Evolutionary conservation across 2,888 invertebrate species (phyloP).

Genomic region (Cremastobaeus sp.): DNA sequence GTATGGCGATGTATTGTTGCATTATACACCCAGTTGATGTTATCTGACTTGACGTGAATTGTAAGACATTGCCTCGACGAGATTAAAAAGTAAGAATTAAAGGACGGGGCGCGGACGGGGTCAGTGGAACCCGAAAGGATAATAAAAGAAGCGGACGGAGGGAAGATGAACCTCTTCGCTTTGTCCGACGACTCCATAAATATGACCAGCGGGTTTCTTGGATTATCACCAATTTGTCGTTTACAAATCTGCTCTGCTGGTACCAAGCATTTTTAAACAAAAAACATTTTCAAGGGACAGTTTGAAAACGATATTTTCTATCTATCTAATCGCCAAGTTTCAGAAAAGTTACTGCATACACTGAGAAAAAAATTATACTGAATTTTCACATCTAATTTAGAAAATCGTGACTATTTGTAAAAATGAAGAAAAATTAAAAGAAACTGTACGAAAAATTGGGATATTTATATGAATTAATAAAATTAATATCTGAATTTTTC

Average conservation of each 20-base stretch:
- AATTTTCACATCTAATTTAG: too few species aligned
- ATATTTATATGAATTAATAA: too few species aligned
- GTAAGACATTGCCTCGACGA: conserved; percentile 71
- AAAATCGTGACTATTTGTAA: too few species aligned
- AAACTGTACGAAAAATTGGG: too few species aligned
- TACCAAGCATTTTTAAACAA: conserved; percentile 62
- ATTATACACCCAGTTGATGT: conserved; percentile 70
- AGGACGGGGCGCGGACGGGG: conserved; percentile 43
- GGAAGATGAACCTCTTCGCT: conserved; percentile 24
- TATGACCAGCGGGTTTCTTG: conserved; percentile 62
- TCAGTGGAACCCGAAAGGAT: conserved; percentile 42
- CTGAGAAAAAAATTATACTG: too few species aligned
- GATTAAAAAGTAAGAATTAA: conserved; percentile 60
- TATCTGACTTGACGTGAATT: conserved; percentile 75
- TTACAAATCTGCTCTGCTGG: conserved; percentile 61
- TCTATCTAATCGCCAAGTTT: too few species aligned
- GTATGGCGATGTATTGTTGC: conserved; percentile 69
- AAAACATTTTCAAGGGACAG: conserved; percentile 44
- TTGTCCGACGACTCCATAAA: conserved; percentile 63
- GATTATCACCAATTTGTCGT: conserved; percentile 64
- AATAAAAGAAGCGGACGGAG: conserved; percentile 20
- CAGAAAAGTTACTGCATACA: too few species aligned
- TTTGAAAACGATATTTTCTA: conserved; percentile 28
- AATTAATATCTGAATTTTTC: too few species aligned
- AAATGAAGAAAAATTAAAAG: too few species aligned